Percentiles rank a stretch among this genome's conserved stretches.
These are phyloP conservation scores for Enteromius treurensis DNA, from an alignment of 2,797 vertebrate species.

Conservation along the genomic window DNA sequence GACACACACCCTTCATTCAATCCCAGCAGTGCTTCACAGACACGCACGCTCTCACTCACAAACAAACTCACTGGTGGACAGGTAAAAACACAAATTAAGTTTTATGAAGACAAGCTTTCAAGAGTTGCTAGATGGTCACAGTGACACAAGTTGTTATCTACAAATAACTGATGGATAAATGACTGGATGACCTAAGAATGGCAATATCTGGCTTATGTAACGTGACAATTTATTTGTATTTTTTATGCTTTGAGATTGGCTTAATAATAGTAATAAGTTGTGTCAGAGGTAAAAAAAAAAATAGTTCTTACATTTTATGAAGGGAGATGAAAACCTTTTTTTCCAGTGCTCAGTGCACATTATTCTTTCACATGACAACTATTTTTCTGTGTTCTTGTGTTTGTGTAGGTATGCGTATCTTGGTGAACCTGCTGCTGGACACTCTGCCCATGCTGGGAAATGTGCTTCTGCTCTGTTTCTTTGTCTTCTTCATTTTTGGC, in stretches of 20 bases:
- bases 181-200: neutral
- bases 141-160: neutral
- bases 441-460: slow-evolving; percentile 98
- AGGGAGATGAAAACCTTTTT: neutral
- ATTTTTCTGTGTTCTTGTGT: slow-evolving; percentile 42
- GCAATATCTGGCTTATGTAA: neutral
- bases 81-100: slow-evolving; percentile 26
- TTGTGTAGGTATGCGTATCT: slow-evolving; percentile 89
- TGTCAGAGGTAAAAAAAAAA: neutral
- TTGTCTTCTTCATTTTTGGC: slow-evolving; percentile 99
- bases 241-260: neutral
- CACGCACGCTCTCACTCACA: neutral
- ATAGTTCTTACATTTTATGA: neutral
- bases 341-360: too few species aligned
- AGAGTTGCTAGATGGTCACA: slow-evolving; percentile 8
- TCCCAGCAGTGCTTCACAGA: slow-evolving; percentile 20
- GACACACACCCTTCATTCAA: slow-evolving; percentile 43
- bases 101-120: slow-evolving; percentile 4
- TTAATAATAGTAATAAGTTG: neutral
- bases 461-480: slow-evolving; percentile 96
- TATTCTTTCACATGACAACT: neutral
- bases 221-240: neutral
- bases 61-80: slow-evolving; percentile 23
- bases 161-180: neutral
- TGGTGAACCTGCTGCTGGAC: slow-evolving; percentile 96